Base-by-base conservation (phyloP, 2,797 vertebrate species). In the Lepidocolaptes lacrymiger region DNA sequence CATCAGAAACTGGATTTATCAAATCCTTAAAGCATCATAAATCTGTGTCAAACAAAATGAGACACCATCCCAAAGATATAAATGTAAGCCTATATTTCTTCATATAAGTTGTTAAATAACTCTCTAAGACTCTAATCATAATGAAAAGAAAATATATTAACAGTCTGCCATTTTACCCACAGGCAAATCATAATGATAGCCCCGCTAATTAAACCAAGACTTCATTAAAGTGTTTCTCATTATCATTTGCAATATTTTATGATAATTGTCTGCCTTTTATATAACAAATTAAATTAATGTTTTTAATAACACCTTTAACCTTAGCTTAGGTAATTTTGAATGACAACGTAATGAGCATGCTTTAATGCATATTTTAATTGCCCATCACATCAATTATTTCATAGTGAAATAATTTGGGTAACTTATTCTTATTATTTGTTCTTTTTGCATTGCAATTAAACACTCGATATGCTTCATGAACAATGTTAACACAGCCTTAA, bases 261-360 rank as follows among this genome's bases (percentile, higher is more conserved):
- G 89, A 97, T 97, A 97, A 97, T 97, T 97, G 96, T 93, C 93
- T 96, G 81, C 74, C 77, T 96, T 96, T 96, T 96, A 88, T 81
- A 89, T 88, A 96, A 88, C 76, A 71, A 97, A 97, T 97, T 96
- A 97, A 98, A 98, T 98, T 97, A 97, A 98, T 96, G 91, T 92
- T 97, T 97, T 97, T 97, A 97, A 97, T 97, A 98, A 97, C 74
- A 97, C 91, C 95, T 97, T 97, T 97, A 97, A 97, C 96, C 95
- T 97, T 95, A 92, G 32, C 62, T 67, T 91, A 95, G 93, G 95
- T 97, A 97, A 76, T 96, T 97, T 89, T 97, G 76, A 95, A 97
- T 95, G 95, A 96, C 92, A 97, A 93, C 91, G 46, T 93, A 97
- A 97, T 93, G 96, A 95, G 85, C 85, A 85, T 61, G 94, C 67